Evolutionary conservation across 2,888 invertebrate species (phyloP).

Genomic region (Tryphoninae sp.): DNA sequence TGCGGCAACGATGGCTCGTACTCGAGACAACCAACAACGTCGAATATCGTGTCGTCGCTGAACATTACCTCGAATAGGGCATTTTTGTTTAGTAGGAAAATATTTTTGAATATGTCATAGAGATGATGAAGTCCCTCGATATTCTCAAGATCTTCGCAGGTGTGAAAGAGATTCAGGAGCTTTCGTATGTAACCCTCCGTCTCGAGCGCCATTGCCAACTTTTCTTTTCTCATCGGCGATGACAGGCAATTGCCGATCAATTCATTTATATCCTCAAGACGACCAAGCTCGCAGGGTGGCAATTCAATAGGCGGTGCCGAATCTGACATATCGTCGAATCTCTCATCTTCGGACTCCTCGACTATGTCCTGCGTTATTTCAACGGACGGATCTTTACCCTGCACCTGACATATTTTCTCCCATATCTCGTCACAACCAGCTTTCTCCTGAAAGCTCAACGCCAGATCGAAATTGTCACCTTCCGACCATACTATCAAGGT

Average conservation of each 20-base stretch:
- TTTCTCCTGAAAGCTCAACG: slow-evolving; percentile 99
- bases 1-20: slow-evolving; percentile 95
- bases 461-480: slow-evolving; percentile 99
- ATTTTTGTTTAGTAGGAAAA: slow-evolving; percentile 98
- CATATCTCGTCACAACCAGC: slow-evolving; percentile 99
- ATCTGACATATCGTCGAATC: slow-evolving; percentile 98
- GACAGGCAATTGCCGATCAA: slow-evolving; percentile 93
- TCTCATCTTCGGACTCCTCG: slow-evolving; percentile 97
- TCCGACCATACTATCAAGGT: slow-evolving; percentile 99
- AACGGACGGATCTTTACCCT: slow-evolving; percentile 99
- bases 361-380: slow-evolving; percentile 98
- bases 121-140: slow-evolving; percentile 96
- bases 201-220: slow-evolving; percentile 95
- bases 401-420: slow-evolving; percentile 99
- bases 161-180: slow-evolving; percentile 96
- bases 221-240: slow-evolving; percentile 95
- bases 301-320: slow-evolving; percentile 96
- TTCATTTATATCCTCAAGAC: slow-evolving; percentile 97
- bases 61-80: slow-evolving; percentile 99
- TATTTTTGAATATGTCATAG: slow-evolving; percentile 99
- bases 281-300: slow-evolving; percentile 96
- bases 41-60: slow-evolving; percentile 97
- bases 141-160: slow-evolving; percentile 98
- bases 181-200: slow-evolving; percentile 97
- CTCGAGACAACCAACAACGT: slow-evolving; percentile 98